Conservation (phyloP, 1,140 invertebrate genomes). For the Diplogasteroides magnus region DNA sequence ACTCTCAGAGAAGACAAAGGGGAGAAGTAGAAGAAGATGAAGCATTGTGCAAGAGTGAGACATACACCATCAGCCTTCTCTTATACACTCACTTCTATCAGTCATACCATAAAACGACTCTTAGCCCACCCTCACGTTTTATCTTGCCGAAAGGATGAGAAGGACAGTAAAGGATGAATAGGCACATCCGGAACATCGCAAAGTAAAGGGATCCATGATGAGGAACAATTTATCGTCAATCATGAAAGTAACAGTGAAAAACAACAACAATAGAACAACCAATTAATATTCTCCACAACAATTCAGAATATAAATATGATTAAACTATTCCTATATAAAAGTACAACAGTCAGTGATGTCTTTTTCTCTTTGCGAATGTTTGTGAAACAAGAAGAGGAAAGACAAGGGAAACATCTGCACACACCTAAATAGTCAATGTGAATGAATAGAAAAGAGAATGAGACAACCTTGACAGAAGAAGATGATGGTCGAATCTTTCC, state of each 20-base stretch:
- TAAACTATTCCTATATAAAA: not conserved
- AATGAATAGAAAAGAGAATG: not conserved
- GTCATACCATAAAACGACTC: not conserved
- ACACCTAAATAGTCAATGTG: constrained; percentile 94
- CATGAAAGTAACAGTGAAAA: not conserved
- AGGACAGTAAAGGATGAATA: not conserved
- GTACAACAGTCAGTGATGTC: not conserved
- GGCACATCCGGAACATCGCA: not conserved
- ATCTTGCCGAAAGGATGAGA: constrained; percentile 5
- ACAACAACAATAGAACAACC: not conserved
- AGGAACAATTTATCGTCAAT: not conserved
- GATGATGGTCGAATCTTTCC: constrained; percentile 88
- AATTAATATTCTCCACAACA: not conserved
- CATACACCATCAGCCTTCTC: not conserved
- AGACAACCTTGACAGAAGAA: not conserved
- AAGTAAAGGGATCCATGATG: not conserved
- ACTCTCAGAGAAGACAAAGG: not conserved
- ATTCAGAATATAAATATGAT: constrained; percentile 1
- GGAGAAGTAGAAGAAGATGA: too few relatives aligned
- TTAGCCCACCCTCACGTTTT: not conserved
- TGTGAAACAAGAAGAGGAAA: constrained; percentile 90
- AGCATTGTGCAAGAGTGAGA: too few relatives aligned
- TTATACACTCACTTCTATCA: not conserved
- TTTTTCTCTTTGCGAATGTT: constrained; percentile 67
- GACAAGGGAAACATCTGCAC: constrained; percentile 86